Conservation (phyloP, 1,140 invertebrate species). For the Drosophila bifasciata region DNA sequence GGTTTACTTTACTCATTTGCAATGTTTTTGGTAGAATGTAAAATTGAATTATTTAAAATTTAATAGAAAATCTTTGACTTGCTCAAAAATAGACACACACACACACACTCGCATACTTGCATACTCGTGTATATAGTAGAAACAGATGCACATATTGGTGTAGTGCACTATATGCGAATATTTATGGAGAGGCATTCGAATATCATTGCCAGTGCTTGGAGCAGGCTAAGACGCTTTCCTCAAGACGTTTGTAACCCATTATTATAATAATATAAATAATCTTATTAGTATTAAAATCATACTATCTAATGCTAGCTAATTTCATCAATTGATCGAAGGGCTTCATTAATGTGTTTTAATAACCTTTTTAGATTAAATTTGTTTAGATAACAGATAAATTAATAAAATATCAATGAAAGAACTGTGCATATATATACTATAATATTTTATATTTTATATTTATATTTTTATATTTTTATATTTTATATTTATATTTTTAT, state of each 20-base stretch:
- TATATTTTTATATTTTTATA: too few relatives aligned
- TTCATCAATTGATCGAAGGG: neutral
- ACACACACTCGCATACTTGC: too few relatives aligned
- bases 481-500: too few relatives aligned
- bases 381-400: too few relatives aligned
- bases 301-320: too few relatives aligned
- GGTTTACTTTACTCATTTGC: conserved; percentile 81
- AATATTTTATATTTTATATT: too few relatives aligned
- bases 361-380: too few relatives aligned
- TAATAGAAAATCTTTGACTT: conserved; percentile 82
- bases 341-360: too few relatives aligned
- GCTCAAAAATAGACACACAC: conserved; percentile 61
- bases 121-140: conserved; percentile 9
- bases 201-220: conserved; percentile 7
- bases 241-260: conserved; percentile 6
- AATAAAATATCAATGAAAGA: too few relatives aligned
- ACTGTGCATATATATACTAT: too few relatives aligned
- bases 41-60: conserved; percentile 83
- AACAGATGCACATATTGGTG: conserved; percentile 13
- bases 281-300: too few relatives aligned
- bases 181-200: conserved; percentile 37
- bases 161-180: conserved; percentile 18
- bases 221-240: conserved; percentile 18
- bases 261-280: neutral
- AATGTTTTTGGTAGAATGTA: conserved; percentile 80